These are phyloP conservation scores for Mythimna vitellina DNA, from an alignment of 2,888 invertebrate species.

Conservation along the genomic window DNA sequence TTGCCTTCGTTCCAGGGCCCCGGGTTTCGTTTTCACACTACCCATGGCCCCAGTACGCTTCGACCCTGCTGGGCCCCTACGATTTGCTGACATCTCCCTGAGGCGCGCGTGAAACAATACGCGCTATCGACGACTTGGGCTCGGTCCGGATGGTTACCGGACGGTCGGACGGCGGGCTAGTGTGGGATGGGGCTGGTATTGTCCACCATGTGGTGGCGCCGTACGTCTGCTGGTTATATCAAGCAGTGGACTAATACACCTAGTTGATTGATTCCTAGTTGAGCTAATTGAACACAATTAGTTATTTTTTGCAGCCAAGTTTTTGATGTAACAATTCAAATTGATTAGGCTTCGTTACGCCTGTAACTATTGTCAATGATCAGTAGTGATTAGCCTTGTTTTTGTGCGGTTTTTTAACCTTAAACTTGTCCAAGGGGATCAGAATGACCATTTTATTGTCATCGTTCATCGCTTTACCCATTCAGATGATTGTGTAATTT, in stretches of 20 bases:
- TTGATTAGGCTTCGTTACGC: slow-evolving; percentile 74
- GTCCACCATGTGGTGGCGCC: too few relatives aligned
- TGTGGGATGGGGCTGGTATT: too few relatives aligned
- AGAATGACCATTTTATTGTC: slow-evolving; percentile 60
- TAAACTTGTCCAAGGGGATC: slow-evolving; percentile 67
- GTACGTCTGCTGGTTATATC: neutral
- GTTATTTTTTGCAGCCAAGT: slow-evolving; percentile 51
- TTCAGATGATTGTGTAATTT: slow-evolving; percentile 1
- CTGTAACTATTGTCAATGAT: slow-evolving; percentile 56
- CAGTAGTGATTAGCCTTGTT: slow-evolving; percentile 76
- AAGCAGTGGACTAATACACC: too few relatives aligned
- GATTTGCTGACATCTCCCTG: too few relatives aligned
- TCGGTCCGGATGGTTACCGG: too few relatives aligned
- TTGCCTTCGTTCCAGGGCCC: too few relatives aligned
- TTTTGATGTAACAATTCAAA: slow-evolving; percentile 61
- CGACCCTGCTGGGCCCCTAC: too few relatives aligned
- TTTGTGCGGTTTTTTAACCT: slow-evolving; percentile 64
- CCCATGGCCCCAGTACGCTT: too few relatives aligned
- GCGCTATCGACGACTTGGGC: too few relatives aligned
- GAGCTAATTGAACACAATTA: neutral
- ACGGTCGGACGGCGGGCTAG: too few relatives aligned
- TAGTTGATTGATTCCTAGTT: neutral
- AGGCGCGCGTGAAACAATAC: too few relatives aligned
- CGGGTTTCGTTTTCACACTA: too few relatives aligned
- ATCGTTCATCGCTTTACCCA: slow-evolving; percentile 52